Evolutionary conservation across 2,113 vertebrate genomes (phyloP).

Genomic region (Rhynchopsitta pachyrhyncha): DNA sequence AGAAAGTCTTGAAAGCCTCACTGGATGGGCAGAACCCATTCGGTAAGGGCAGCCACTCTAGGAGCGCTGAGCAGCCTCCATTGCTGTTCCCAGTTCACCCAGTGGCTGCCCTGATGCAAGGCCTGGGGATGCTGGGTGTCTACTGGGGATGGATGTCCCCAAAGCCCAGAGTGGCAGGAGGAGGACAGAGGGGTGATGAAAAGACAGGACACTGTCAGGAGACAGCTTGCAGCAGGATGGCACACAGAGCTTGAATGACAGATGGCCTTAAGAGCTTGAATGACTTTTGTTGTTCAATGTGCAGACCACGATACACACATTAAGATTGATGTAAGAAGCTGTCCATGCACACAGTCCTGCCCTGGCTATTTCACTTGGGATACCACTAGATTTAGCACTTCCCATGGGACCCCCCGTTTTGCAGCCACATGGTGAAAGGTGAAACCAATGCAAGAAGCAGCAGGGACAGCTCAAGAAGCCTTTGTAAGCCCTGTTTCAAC

Average conservation of each 20-base stretch:
- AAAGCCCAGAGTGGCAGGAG: neutral
- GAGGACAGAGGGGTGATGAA: neutral
- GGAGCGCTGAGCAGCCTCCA: accelerated
- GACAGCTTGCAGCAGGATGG: neutral
- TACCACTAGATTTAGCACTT: neutral
- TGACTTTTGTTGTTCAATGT: neutral
- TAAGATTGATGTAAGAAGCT: neutral
- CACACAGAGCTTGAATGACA: neutral
- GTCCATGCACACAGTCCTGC: neutral
- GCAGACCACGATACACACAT: accelerated
- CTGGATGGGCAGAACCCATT: neutral
- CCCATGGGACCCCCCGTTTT: neutral
- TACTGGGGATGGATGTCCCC: neutral
- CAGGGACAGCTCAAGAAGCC: neutral
- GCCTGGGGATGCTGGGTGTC: neutral
- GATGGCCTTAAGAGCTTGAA: neutral
- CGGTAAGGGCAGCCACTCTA: neutral
- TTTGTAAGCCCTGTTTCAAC: neutral
- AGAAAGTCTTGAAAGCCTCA: neutral
- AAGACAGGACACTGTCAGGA: neutral
- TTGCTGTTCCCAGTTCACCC: neutral
- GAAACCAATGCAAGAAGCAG: neutral
- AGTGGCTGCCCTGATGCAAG: accelerated
- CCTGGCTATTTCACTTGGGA: neutral
- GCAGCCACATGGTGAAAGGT: neutral